Evolutionary conservation across 1,140 invertebrate species (phyloP), one percentile per base, ranked within the genome.

Genomic region (Trigoniulus corallinus): DNA sequence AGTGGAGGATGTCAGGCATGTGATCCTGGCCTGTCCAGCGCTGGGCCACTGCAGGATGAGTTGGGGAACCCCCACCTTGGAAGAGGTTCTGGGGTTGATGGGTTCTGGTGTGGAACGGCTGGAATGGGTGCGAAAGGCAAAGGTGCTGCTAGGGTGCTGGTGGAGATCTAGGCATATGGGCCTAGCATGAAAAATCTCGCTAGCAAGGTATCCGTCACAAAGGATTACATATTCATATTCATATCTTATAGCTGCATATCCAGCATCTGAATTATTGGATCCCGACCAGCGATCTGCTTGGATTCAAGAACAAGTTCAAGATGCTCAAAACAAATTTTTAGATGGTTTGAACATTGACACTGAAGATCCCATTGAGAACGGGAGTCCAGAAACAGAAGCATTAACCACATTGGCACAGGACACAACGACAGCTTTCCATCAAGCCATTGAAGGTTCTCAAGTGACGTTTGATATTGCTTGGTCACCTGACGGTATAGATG

Each of bases 271-370:
- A 40, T 54, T 67, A 3, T 54, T 58, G 1, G 61, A 66, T 46
- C 13, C 43, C 1, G 53, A 53, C 4, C 44, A 52, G 12, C 53
- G 64, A 20, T 24, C 53, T 23, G 37, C 50, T 7, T 71, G 67
- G 66, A 58, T 70, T 10, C 23, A 53, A 22, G 34, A 62, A n/a
- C 59, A 64, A 43, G 46, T 66, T 18, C 48, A 54, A 0, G 44
- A 57, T 43, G 59, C 64, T 1, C 47, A 59, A 15, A 34, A 58
- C 4, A 58, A 67, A 37, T 64, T 58, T 45, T 53, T 69, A 22
- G 69, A 72, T 59, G 69, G 69, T 4, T 57, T 71, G 23, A 71
- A 72, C 53, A 58, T 71, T 26, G 68, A 70, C 53, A 67, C 62
- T 58, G 69, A 72, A 50, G 58, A 60, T 54, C 56, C 58, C 13